Evolutionary conservation across 2,888 invertebrate species (phyloP).

Genomic region (Yponomeuta sedellus): DNA sequence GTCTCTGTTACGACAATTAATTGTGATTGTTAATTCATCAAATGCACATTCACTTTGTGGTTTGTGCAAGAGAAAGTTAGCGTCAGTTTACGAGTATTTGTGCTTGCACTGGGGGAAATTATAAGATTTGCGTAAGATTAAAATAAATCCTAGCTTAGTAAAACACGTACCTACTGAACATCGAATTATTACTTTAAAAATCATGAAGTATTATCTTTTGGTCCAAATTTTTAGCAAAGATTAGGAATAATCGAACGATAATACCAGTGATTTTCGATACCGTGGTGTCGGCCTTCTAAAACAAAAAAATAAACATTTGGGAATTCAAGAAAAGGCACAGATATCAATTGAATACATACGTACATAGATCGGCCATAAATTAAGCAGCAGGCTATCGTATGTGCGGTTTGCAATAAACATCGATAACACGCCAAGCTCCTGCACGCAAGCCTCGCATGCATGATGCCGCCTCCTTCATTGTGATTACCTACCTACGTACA

Average conservation of each 20-base stretch:
- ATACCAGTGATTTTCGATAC: too few species aligned
- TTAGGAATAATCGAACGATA: too few species aligned
- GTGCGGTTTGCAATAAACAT: conserved; percentile 12
- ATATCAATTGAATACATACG: not conserved
- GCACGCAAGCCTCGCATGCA: not conserved
- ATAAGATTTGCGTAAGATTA: too few species aligned
- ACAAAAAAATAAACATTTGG: too few species aligned
- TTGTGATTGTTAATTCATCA: conserved; percentile 1
- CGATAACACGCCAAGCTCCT: not conserved
- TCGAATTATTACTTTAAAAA: too few species aligned
- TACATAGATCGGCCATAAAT: not conserved
- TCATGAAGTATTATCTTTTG: too few species aligned
- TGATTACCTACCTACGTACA: not conserved
- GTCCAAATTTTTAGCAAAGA: too few species aligned
- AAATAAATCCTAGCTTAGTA: too few species aligned
- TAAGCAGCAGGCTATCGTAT: conserved; percentile 16
- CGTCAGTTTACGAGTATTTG: not conserved
- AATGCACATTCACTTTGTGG: not conserved
- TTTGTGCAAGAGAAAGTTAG: not conserved
- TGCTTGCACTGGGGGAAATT: too few species aligned
- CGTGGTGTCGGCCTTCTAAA: too few species aligned
- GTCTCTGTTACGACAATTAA: not conserved
- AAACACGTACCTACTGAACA: too few species aligned
- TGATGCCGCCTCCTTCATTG: not conserved
- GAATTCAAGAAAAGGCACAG: not conserved